Base-by-base conservation (phyloP, 2,113 vertebrate genomes). In the Heloderma charlesbogerti region DNA sequence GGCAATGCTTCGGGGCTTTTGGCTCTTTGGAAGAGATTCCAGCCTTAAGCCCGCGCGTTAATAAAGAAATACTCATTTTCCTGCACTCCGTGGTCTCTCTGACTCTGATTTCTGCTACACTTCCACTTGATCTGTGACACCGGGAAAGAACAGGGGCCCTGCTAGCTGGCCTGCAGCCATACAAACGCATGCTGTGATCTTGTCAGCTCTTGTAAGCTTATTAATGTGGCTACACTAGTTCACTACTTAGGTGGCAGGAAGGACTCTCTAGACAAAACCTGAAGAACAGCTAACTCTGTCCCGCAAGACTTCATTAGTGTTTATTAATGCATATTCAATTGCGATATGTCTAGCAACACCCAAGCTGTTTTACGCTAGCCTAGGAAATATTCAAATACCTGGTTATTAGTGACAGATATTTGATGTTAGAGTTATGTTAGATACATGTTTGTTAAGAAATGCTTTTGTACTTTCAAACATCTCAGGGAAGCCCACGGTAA, bases 241-340 rank as follows among this genome's bases (percentile, higher is more conserved):
- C 9, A 34, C 80, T 90, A 79, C 83, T 92, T 45, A 27, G n/a
- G 40, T 72, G 57, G 22, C 67, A 87, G 20, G 0, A 43, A 40
- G 25, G n/a, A 25, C 43, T 78, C 25, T 9, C 60, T 10, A 43
- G 74, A 57, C 45, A 54, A 67, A 71, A 37, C 37, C 12, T 40
- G 43, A 69, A 34, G 40, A 88, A 88, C 20, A 20, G 40, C 31
- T 69, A 90, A 79, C 60, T 79, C 74, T 67, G 74, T 80, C 84
- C 37, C 63, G 8, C 45, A 69, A 80, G 74, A 80, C 45, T 90
- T 90, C 74, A 86, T 85, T 79, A 80, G 74, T 54, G n/a, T 86
- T 90, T 79, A 90, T 80, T 90, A 71, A 79, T 79, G 84, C 57
- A 69, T 29, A 8, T 54, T 80, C 43, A 86, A 43, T 8, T 79